Evolutionary conservation across 2,113 vertebrate genomes (phyloP), one percentile per base, ranked within the genome.

Genomic region (Parotia lawesii): DNA sequence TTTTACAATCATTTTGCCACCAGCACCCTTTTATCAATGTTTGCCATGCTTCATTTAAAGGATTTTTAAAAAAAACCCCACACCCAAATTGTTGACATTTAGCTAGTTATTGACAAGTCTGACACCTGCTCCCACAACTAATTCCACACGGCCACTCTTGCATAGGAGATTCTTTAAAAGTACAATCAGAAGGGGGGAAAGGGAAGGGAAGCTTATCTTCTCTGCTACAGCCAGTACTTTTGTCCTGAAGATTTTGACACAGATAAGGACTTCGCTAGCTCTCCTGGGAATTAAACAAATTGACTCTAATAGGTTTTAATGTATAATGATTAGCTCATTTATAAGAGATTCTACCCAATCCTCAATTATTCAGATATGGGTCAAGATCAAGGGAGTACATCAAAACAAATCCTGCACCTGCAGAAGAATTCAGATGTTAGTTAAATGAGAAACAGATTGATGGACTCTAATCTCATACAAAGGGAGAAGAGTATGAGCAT

Each of bases 281-380:
- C 96, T 89, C 64, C 29, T 83, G 96, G 96, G 95, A 97, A 96
- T 96, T 91, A 94, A 94, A 94, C 88, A 89, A 94, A 97, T 97
- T 95, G 78, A 95, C 78, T 95, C 91, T 97, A 96, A 97, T 96
- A 96, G 96, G 91, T 93, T 97, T 96, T 96, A 97, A 96, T 96
- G 94, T 92, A 88, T 90, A 96, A 95, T 95, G 93, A 96, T 97
- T 94, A 96, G 78, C 70, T 95, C 94, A 90, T 96, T 96, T 95
- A 96, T 91, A 94, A 97, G 95, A 92, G 84, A 95, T 88, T 96
- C 81, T 94, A 97, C 91, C 66, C 65, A 90, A 94, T 81, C 86
- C 90, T 96, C 96, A 93, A 95, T 97, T 97, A 96, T 94, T 96
- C 90, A 96, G 90, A 95, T 93, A 92, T 19, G 70, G 90, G 85